Conservation (phyloP, 2,797 vertebrate species). For the Vultur gryphus region DNA sequence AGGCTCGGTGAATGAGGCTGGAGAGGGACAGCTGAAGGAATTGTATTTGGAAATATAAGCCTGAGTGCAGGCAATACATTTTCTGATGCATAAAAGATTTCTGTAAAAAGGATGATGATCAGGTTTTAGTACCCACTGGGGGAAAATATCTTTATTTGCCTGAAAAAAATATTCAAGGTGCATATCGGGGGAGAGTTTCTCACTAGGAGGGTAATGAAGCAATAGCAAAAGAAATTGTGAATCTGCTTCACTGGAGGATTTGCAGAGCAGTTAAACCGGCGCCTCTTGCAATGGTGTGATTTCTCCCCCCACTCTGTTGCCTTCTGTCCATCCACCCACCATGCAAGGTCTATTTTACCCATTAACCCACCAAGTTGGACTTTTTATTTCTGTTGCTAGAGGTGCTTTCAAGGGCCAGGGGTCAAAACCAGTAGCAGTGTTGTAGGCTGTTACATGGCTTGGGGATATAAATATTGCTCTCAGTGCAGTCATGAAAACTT, state of each 20-base stretch:
- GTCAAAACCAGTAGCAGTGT: constrained; percentile 30
- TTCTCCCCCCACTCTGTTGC: not conserved
- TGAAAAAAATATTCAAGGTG: not conserved
- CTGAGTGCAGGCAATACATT: not conserved
- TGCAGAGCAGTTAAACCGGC: not conserved
- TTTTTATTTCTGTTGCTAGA: not conserved
- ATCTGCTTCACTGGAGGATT: not conserved
- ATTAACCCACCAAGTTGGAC: not conserved
- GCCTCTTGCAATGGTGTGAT: not conserved
- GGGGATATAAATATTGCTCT: constrained; percentile 43
- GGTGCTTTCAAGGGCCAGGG: not conserved
- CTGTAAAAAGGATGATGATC: not conserved
- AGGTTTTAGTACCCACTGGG: not conserved
- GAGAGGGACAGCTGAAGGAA: not conserved
- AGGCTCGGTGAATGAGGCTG: not conserved
- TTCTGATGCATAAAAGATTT: not conserved
- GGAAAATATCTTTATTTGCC: not conserved
- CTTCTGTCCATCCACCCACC: not conserved
- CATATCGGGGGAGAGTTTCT: not conserved
- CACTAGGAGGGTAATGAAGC: not conserved
- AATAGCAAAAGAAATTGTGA: not conserved
- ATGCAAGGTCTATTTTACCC: not conserved
- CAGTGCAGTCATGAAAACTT: constrained; percentile 35
- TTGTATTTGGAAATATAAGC: not conserved
- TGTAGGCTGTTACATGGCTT: not conserved